A percentile compares a stretch with the other conserved stretches of the same genome.
Evolutionary conservation across 2,888 invertebrate species (phyloP).

Genomic region (Drosophila lacicola): DNA sequence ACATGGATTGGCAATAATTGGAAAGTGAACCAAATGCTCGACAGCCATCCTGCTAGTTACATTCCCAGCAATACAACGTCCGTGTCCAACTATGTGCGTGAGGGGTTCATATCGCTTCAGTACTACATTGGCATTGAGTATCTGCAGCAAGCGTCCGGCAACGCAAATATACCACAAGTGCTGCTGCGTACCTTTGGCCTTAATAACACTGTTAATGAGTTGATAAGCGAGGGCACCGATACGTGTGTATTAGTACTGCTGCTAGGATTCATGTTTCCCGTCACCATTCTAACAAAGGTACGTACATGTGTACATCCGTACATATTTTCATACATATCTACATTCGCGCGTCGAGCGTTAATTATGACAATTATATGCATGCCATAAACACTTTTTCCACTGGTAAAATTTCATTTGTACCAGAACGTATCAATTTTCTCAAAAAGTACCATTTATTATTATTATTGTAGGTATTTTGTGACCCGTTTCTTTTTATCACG

Average conservation of each 20-base stretch:
- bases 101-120: slow-evolving; percentile 89
- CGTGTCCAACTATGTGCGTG: slow-evolving; percentile 87
- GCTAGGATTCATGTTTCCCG: slow-evolving; percentile 91
- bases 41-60: slow-evolving; percentile 19
- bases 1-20: slow-evolving; percentile 55
- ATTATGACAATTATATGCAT: too few relatives aligned
- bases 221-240: slow-evolving; percentile 88
- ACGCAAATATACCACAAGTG: slow-evolving; percentile 55
- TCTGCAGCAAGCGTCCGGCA: slow-evolving; percentile 59
- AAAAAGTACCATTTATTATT: too few relatives aligned
- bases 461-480: too few relatives aligned
- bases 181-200: slow-evolving; percentile 87
- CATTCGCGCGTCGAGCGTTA: too few relatives aligned
- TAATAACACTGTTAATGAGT: slow-evolving; percentile 88
- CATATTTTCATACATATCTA: too few relatives aligned
- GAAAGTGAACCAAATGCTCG: slow-evolving; percentile 73
- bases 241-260: slow-evolving; percentile 90
- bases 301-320: background rate
- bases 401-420: too few relatives aligned
- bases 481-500: too few relatives aligned
- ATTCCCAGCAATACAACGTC: slow-evolving; percentile 83
- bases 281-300: slow-evolving; percentile 90
- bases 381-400: too few relatives aligned
- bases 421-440: too few relatives aligned
- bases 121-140: slow-evolving; percentile 86